phyloP scores from a whole-genome alignment of 2,888 invertebrate species.

The Apomyelois bistriatella region DNA sequence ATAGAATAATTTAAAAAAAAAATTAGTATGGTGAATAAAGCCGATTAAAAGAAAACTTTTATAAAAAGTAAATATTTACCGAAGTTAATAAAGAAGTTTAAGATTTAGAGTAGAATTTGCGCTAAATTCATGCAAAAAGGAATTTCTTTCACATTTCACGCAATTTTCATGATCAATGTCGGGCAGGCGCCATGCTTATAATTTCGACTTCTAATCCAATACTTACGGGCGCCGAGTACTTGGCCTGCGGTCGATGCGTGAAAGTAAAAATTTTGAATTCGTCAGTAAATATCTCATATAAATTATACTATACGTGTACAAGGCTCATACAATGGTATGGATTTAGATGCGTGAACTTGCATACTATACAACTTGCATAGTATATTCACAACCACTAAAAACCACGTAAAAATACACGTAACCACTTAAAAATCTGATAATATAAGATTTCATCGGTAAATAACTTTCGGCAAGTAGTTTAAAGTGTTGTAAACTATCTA shows the following conservation, averaged over 20 bases:
- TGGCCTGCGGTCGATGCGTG: slow-evolving; percentile 64
- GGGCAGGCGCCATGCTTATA: slow-evolving; percentile 14
- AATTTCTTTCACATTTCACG: not conserved
- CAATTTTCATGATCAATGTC: not conserved
- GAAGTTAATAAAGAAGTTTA: not conserved
- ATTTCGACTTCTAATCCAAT: slow-evolving; percentile 22
- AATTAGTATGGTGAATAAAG: not conserved
- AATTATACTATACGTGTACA: too few relatives aligned
- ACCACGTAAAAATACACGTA: too few relatives aligned
- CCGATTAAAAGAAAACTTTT: not conserved
- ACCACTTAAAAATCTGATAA: too few relatives aligned
- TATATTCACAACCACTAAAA: too few relatives aligned
- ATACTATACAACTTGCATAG: too few relatives aligned
- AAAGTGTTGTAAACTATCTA: too few relatives aligned
- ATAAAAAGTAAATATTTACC: not conserved
- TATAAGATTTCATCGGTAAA: too few relatives aligned
- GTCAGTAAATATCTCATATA: not conserved
- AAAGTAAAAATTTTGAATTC: slow-evolving; percentile 42
- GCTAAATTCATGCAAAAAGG: not conserved
- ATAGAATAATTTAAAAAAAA: not conserved
- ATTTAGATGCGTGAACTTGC: too few relatives aligned
- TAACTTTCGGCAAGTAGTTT: too few relatives aligned
- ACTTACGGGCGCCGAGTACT: slow-evolving; percentile 65
- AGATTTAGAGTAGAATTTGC: not conserved
- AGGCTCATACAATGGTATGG: too few relatives aligned